Base-by-base conservation (phyloP, 1,140 invertebrate genomes). In the Aphis gossypii region DNA sequence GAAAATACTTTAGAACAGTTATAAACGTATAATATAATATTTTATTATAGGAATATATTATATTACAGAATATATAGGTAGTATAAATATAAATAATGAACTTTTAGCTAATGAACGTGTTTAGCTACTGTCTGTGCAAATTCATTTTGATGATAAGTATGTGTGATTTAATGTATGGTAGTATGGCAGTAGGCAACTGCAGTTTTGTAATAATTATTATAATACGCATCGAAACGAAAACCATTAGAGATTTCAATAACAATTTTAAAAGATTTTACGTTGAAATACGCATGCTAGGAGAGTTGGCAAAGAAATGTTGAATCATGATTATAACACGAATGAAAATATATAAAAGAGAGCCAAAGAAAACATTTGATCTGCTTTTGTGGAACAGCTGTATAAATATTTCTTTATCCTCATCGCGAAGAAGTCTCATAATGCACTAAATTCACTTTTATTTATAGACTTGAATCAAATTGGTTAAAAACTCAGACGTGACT, bases 361-460 rank as follows among this genome's bases (percentile, higher is more conserved):
- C 5, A 84, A 87, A 87, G 44, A 35, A 48, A 48, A 48, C 86
- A 88, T 88, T 88, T 88, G 86, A 48, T 48, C 46, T 48, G n/a
- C 30, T 48, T 48, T 88, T 48, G 46, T 88, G 4, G 2, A 51
- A 48, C n/a, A n/a, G 83, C 38, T 87, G 7, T 56, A 23, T 11
- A 56, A 89, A 89, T 88, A 35, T 35, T 46, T 54, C 20, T 88
- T 51, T 35, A 88, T 86, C 23, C 41, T 44, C 11, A 35, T n/a
- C 6, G n/a, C 0, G 18, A 83, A 30, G 21, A n/a, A 23, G 21
- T 41, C 20, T 21, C 2, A 51, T 35, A 48, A 35, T 88, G 30
- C 20, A 23, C 20, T 88, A 88, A 87, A 87, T 51, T 51, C 18
- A n/a, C 46, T 51, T 88, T 51, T 35, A 20, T 35, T n/a, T 48